Conservation (phyloP, 2,113 vertebrate genomes). For the Lethenteron camtschaticum region DNA sequence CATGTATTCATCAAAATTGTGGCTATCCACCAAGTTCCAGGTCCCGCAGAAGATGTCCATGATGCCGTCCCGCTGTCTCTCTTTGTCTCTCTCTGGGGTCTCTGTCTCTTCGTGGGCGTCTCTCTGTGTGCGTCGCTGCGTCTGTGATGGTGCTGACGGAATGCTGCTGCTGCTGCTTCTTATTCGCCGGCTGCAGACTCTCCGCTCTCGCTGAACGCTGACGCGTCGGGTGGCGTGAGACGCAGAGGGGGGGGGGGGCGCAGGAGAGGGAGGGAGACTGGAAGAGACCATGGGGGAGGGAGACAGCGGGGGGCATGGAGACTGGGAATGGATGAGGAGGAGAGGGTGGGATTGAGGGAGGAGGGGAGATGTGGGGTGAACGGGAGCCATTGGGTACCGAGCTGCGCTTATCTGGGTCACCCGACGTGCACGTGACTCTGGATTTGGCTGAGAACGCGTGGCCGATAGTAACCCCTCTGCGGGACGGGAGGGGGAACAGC, state of each 20-base stretch:
- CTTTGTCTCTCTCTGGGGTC: not conserved
- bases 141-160: not conserved
- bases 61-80: constrained; percentile 24
- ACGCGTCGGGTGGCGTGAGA: not conserved
- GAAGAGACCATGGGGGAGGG: not conserved
- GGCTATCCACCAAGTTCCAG: constrained; percentile 67
- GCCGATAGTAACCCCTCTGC: too few species aligned
- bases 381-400: too few species aligned
- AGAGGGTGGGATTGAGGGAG: not conserved
- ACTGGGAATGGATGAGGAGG: not conserved
- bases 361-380: not conserved
- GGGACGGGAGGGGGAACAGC: too few species aligned
- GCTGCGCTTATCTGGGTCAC: too few species aligned
- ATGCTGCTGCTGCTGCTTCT: not conserved
- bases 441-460: too few species aligned
- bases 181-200: not conserved
- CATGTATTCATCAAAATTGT: constrained; percentile 85
- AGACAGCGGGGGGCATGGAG: not conserved
- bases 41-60: constrained; percentile 70
- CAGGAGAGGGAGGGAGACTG: not conserved
- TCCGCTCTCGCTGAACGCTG: not conserved
- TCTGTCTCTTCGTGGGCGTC: not conserved
- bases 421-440: too few species aligned
- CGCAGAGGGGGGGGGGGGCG: not conserved
- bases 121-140: not conserved